Percentiles rank a stretch among this genome's conserved stretches.
phyloP scores from a whole-genome alignment of 2,888 invertebrate genomes.

The Acanthosepion pharaonis region DNA sequence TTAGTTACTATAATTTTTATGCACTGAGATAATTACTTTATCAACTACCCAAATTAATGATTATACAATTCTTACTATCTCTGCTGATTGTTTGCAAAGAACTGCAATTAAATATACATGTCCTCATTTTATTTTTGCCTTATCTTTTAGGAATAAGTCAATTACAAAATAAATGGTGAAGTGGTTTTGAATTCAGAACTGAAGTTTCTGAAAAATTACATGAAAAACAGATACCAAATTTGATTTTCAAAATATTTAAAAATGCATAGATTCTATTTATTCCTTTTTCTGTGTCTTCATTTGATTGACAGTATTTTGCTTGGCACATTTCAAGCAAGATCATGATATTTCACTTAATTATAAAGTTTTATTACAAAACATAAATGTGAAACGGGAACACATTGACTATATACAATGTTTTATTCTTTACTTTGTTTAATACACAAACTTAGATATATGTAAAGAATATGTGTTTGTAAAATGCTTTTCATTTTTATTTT shows the following conservation, averaged over 20 bases:
- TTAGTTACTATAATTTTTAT: neutral
- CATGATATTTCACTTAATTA: neutral
- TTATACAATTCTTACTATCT: neutral
- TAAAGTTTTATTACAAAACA: neutral
- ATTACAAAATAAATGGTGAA: neutral
- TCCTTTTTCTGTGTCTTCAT: neutral
- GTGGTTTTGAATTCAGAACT: too few species aligned
- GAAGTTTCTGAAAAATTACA: neutral
- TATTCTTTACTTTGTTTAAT: neutral
- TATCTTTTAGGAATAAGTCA: neutral
- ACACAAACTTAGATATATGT: neutral
- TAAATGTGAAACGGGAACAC: neutral
- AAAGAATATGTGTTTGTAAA: neutral
- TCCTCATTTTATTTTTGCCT: neutral
- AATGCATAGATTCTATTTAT: neutral
- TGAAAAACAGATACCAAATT: neutral
- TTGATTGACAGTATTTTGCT: neutral
- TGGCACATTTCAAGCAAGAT: neutral
- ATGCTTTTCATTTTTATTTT: slow-evolving; percentile 47
- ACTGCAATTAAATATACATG: neutral
- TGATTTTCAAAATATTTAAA: neutral
- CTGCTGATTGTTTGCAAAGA: neutral
- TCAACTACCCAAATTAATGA: neutral
- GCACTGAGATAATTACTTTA: neutral
- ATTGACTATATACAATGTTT: neutral